Evolutionary conservation across 2,888 invertebrate species (phyloP).

Genomic region (Lepidocyrtinus sp.): DNA sequence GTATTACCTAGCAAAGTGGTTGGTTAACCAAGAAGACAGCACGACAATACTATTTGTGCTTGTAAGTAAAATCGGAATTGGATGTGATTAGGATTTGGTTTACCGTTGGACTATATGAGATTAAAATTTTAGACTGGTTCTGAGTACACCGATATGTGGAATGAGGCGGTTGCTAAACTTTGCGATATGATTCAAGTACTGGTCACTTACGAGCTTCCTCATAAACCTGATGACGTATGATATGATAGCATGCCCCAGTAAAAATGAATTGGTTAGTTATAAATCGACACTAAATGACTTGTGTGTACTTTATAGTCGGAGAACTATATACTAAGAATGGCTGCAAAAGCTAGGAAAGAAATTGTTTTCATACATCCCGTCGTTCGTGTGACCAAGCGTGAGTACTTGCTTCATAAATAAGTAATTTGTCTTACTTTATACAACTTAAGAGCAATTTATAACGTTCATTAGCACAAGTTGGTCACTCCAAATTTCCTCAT

Average conservation of each 20-base stretch:
- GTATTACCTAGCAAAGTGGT: slow-evolving; percentile 25
- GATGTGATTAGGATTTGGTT: neutral
- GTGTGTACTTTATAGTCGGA: slow-evolving; percentile 12
- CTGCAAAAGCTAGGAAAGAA: slow-evolving; percentile 32
- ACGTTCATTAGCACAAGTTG: slow-evolving; percentile 32
- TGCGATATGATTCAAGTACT: slow-evolving; percentile 51
- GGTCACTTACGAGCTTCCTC: slow-evolving; percentile 16
- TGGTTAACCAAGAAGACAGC: slow-evolving; percentile 12
- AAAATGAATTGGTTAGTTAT: neutral
- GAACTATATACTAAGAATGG: neutral
- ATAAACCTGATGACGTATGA: slow-evolving; percentile 16
- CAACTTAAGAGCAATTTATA: too few species aligned
- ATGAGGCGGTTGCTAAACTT: slow-evolving; percentile 26
- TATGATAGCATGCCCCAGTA: neutral
- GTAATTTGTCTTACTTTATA: too few species aligned
- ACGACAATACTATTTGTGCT: slow-evolving; percentile 24
- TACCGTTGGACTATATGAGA: neutral
- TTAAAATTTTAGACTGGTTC: neutral
- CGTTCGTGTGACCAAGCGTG: slow-evolving; percentile 33
- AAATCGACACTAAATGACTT: neutral
- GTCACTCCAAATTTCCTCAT: slow-evolving; percentile 28
- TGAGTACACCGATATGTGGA: slow-evolving; percentile 37
- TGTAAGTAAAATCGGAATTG: neutral
- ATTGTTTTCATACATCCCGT: slow-evolving; percentile 37
- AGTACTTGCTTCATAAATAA: too few species aligned